Evolutionary conservation across 1,140 invertebrate genomes (phyloP).

Genomic region (Zaprionus inermis): DNA sequence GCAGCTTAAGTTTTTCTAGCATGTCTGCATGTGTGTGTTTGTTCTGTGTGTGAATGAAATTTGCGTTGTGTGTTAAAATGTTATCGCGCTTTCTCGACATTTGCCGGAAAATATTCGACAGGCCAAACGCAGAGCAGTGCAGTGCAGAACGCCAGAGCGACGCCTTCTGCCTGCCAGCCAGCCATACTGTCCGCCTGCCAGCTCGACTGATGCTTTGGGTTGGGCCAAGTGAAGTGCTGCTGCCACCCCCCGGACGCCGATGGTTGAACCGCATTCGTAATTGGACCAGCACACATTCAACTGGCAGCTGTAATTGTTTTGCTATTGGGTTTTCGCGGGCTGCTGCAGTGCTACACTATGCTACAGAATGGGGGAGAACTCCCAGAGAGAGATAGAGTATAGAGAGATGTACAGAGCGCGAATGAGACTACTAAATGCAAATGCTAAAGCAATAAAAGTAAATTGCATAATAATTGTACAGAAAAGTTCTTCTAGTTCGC

Average conservation of each 20-base stretch:
- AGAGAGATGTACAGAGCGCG: background rate
- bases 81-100: constrained; percentile 68
- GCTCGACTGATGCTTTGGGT: constrained; percentile 10
- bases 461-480: constrained; percentile 3
- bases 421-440: background rate
- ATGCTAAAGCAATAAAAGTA: background rate
- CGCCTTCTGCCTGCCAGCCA: constrained; percentile 15
- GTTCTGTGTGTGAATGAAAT: constrained; percentile 51
- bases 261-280: constrained; percentile 46
- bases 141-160: constrained; percentile 16
- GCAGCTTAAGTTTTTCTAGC: constrained; percentile 27
- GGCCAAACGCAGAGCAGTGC: constrained; percentile 35
- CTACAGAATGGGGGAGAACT: background rate
- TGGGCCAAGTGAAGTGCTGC: constrained; percentile 28
- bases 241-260: no score
- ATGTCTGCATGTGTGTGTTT: constrained; percentile 8
- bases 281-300: constrained; percentile 59
- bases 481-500: background rate
- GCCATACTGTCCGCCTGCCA: background rate
- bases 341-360: constrained; percentile 22
- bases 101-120: constrained; percentile 64
- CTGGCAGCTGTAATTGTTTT: constrained; percentile 75
- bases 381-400: no score
- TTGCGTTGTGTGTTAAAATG: constrained; percentile 75
- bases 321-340: constrained; percentile 60